A percentile compares a stretch with the other conserved stretches of the same genome.
Evolutionary conservation across 1,140 invertebrate genomes (phyloP).

Genomic region (Pristionchus pacificus): DNA sequence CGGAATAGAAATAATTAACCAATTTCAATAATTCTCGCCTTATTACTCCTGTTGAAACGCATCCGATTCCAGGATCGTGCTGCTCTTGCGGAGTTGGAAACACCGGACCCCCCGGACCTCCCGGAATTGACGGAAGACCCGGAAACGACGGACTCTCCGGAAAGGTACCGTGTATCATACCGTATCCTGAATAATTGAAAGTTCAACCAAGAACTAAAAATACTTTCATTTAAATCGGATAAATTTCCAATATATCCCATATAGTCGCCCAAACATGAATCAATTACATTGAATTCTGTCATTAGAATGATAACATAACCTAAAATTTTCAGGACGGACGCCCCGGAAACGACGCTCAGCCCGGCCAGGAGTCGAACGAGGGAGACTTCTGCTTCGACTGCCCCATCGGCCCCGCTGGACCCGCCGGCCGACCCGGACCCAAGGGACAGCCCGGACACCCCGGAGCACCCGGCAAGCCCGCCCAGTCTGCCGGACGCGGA

Average conservation of each 20-base stretch:
- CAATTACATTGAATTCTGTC: too few species aligned
- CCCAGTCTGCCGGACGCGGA: slow-evolving; percentile 10
- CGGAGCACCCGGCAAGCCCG: slow-evolving; percentile 12
- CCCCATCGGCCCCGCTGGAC: slow-evolving; percentile 20
- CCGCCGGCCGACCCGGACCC: slow-evolving; percentile 8
- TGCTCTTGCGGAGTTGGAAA: slow-evolving; percentile 9
- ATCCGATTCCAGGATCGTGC: neutral
- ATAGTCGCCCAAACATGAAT: too few species aligned
- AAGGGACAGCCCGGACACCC: slow-evolving; percentile 10
- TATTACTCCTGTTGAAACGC: neutral
- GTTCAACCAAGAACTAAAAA: too few species aligned
- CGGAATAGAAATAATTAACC: neutral
- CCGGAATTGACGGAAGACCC: slow-evolving; percentile 7
- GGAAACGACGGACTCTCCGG: slow-evolving; percentile 12
- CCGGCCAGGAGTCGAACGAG: slow-evolving; percentile 7
- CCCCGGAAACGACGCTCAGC: slow-evolving; percentile 12
- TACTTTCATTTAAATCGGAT: too few species aligned
- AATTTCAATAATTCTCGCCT: neutral
- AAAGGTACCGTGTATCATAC: too few species aligned
- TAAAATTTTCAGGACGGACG: too few species aligned
- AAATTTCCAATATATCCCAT: too few species aligned
- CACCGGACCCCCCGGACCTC: slow-evolving; percentile 15
- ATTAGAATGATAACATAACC: too few species aligned
- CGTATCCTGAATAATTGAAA: slow-evolving; percentile 1
- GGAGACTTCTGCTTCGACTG: slow-evolving; percentile 29